phyloP scores from a whole-genome alignment of 2,888 invertebrate genomes.

The Syrista parreyssii region DNA sequence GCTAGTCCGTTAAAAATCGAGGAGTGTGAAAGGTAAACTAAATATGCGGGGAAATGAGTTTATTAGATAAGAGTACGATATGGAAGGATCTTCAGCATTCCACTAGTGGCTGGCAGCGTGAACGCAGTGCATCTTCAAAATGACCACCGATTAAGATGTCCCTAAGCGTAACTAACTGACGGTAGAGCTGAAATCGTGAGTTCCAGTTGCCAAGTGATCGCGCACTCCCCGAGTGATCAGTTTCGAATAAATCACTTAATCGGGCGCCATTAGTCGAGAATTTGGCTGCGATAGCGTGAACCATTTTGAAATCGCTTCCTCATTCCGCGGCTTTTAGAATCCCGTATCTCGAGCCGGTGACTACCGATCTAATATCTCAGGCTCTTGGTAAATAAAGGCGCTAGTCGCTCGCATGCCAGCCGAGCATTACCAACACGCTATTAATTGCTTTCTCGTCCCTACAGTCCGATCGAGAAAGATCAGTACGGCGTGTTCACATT shows the following conservation, averaged over 20 bases:
- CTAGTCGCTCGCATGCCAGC: constrained; percentile 53
- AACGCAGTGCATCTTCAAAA: not conserved
- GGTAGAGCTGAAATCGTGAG: not conserved
- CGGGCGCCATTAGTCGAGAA: not conserved
- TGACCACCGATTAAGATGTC: not conserved
- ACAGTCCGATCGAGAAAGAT: constrained; percentile 43
- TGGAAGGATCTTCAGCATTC: not conserved
- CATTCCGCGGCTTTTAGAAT: constrained; percentile 33
- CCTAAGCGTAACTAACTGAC: not conserved
- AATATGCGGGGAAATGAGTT: not conserved
- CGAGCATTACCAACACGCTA: constrained; percentile 55
- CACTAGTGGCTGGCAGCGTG: not conserved
- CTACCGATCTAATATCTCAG: constrained; percentile 36
- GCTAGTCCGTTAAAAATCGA: not conserved
- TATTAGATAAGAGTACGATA: not conserved
- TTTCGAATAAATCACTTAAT: not conserved
- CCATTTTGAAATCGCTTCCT: constrained; percentile 32
- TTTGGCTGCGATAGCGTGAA: constrained; percentile 3
- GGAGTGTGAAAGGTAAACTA: not conserved
- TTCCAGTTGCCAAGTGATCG: not conserved
- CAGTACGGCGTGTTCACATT: constrained; percentile 11
- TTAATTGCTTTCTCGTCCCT: constrained; percentile 55
- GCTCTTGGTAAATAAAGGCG: constrained; percentile 45
- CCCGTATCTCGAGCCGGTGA: constrained; percentile 17
- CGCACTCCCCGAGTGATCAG: not conserved